These are phyloP conservation scores for Megaustenia siamemsis DNA, from an alignment of 2,888 invertebrate species.

Conservation along the genomic window DNA sequence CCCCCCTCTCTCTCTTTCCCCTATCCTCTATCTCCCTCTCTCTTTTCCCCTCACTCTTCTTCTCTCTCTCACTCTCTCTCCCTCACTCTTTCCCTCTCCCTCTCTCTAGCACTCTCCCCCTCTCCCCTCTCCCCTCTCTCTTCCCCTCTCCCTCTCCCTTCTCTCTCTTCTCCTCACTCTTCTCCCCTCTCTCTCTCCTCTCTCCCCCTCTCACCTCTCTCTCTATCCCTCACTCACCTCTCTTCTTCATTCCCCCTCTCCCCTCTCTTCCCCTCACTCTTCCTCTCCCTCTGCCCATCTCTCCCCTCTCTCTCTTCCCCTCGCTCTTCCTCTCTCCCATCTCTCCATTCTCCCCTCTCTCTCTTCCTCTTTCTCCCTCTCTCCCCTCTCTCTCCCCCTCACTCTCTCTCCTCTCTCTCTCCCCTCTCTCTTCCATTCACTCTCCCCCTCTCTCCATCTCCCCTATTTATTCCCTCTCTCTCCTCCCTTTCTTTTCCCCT, in stretches of 20 bases:
- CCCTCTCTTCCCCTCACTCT: not conserved
- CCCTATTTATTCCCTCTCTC: too few relatives aligned
- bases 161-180: too few relatives aligned
- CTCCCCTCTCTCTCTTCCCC: not conserved
- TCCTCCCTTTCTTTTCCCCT: too few relatives aligned
- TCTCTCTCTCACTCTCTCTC: not conserved
- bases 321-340: not conserved
- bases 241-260: not conserved
- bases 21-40: not conserved
- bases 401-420: not conserved
- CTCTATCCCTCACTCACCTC: too few relatives aligned
- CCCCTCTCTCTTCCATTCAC: not conserved
- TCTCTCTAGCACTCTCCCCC: too few relatives aligned
- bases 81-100: too few relatives aligned
- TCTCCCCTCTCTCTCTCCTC: not conserved
- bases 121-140: too few relatives aligned
- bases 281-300: not conserved
- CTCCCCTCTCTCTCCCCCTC: not conserved
- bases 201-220: too few relatives aligned
- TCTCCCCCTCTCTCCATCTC: too few relatives aligned
- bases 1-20: not conserved
- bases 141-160: too few relatives aligned
- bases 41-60: not conserved
- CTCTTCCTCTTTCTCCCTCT: not conserved
- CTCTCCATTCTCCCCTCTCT: not conserved